These are phyloP conservation scores for Bhutanitis thaidina DNA, from an alignment of 2,888 invertebrate genomes.

Conservation along the genomic window DNA sequence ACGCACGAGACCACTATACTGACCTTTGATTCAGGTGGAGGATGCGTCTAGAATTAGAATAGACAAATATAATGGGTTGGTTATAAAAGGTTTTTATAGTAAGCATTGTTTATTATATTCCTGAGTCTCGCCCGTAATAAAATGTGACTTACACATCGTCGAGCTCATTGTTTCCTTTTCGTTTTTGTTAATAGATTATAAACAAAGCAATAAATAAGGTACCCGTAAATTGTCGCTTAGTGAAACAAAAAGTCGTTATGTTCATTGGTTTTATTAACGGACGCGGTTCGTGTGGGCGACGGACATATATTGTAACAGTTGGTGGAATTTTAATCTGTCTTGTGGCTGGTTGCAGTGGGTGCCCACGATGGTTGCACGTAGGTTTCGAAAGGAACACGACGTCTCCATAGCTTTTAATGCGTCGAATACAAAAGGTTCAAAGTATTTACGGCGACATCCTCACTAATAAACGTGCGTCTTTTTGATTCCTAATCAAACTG, in stretches of 20 bases:
- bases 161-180: too few relatives aligned
- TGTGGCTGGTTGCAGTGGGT: not conserved
- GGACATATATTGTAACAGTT: not conserved
- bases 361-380: not conserved
- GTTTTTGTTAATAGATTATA: too few relatives aligned
- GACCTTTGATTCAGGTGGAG: too few relatives aligned
- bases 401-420: not conserved
- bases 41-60: too few relatives aligned
- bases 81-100: too few relatives aligned
- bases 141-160: too few relatives aligned
- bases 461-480: not conserved
- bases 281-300: not conserved
- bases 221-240: conserved; percentile 2
- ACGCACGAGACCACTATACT: too few relatives aligned
- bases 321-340: not conserved
- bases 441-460: not conserved
- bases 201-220: not conserved
- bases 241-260: conserved; percentile 9
- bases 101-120: too few relatives aligned
- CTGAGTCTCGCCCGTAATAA: too few relatives aligned
- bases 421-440: not conserved
- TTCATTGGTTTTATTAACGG: conserved; percentile 6
- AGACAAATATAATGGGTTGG: too few relatives aligned
- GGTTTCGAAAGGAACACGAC: not conserved
- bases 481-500: not conserved